Evolutionary conservation across 2,797 vertebrate species (phyloP), one percentile per base, ranked within the genome.

Genomic region (Cyprinodon diabolis): DNA sequence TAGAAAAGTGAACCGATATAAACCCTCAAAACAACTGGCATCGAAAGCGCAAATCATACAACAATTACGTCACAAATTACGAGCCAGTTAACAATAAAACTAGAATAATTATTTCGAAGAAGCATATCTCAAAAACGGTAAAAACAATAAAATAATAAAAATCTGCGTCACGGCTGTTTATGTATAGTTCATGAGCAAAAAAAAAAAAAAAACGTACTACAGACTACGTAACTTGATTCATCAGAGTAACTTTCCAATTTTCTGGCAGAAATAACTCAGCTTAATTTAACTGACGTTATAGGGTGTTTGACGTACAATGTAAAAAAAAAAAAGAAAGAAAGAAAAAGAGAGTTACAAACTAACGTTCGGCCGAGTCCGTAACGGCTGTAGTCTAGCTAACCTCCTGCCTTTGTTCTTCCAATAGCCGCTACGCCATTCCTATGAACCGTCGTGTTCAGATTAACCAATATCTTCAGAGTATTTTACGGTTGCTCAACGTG

Each of bases 331-430:
- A 10, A 52, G 68, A 90, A 67, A 74, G n/a, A 37, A 13, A 62
- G 15, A 62, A 19, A 45, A 10, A 52, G 68, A 90, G 66, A 74
- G 66, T 60, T 52, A 57, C 40, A 40, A 55, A 56, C 66, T 67
- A 60, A 69, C 35, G 40, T 62, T 83, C 75, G 73, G 12, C 79
- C 78, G 80, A 87, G 87, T 84, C 45, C 43, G 3, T 2, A 68
- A 62, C 84, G 86, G 87, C 85, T n/a, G 74, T 76, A 87, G 81
- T 88, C 10, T 13, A 15, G 84, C 85, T 87, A 86, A 62, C 37
- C 10, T 45, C 66, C 84, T 8, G 73, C 86, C 92, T 93, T 94
- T 94, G 93, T 94, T 92, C 84, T 74, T 58, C 70, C 72, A 49
- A 56, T 14, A 37, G 72, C 1, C 55, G n/a, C 74, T 71, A 68